Evolutionary conservation across 2,888 invertebrate genomes (phyloP).

Genomic region (Neocrepidodera transversa): DNA sequence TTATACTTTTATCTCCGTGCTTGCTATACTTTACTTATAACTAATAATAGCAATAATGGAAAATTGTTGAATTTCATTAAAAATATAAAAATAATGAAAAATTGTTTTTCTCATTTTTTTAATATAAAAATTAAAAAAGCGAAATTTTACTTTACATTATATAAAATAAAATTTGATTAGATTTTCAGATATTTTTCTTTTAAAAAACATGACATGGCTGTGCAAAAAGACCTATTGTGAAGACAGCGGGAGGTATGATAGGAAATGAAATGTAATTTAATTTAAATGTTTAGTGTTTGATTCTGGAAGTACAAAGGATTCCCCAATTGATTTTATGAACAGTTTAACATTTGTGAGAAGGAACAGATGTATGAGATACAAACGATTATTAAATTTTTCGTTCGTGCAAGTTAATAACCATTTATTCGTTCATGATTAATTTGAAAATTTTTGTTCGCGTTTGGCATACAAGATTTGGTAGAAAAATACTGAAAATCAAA

Average conservation of each 20-base stretch:
- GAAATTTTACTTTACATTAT: too few relatives aligned
- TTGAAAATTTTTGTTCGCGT: constrained; percentile 2
- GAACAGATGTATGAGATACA: constrained; percentile 48
- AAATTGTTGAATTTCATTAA: too few relatives aligned
- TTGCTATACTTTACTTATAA: too few relatives aligned
- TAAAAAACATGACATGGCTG: constrained; percentile 27
- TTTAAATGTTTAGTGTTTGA: constrained; percentile 49
- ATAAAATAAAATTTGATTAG: constrained; percentile 35
- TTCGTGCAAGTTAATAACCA: constrained; percentile 14
- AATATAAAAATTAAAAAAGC: too few relatives aligned
- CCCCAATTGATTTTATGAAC: constrained; percentile 47
- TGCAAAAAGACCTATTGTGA: constrained; percentile 40
- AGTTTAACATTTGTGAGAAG: constrained; percentile 45
- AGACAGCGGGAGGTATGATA: constrained; percentile 48
- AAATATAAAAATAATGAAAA: too few relatives aligned
- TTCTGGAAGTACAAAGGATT: constrained; percentile 37
- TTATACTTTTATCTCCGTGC: too few relatives aligned
- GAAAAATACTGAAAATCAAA: not conserved
- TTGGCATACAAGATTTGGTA: too few relatives aligned
- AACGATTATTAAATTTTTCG: constrained; percentile 26
- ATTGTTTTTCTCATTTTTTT: too few relatives aligned
- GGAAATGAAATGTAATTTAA: constrained; percentile 48
- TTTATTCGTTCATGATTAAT: constrained; percentile 7
- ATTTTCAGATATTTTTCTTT: constrained; percentile 30
- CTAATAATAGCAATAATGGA: too few relatives aligned